Conservation (phyloP, 2,888 invertebrate genomes). For the Marronus borbonicus region DNA sequence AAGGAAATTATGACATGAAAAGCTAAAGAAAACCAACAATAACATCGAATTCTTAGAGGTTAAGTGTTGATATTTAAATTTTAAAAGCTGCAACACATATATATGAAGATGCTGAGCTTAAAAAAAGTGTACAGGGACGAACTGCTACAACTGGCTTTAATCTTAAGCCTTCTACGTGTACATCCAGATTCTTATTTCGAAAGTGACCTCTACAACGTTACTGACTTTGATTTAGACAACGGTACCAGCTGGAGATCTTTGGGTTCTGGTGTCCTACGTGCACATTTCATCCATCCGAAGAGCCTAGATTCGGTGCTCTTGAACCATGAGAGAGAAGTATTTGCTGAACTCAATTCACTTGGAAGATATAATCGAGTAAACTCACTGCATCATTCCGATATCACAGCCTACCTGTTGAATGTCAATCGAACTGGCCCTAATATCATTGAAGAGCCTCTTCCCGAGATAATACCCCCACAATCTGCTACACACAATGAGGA, state of each 20-base stretch:
- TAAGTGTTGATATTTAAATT: conserved; percentile 45
- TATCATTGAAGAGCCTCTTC: conserved; percentile 52
- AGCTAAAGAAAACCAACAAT: conserved; percentile 16
- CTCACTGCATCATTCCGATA: conserved; percentile 71
- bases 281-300: conserved; percentile 80
- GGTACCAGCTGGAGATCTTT: conserved; percentile 81
- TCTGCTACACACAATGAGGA: conserved; percentile 47
- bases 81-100: not conserved
- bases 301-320: conserved; percentile 80
- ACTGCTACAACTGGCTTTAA: conserved; percentile 84
- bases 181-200: conserved; percentile 81
- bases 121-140: conserved; percentile 89
- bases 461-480: conserved; percentile 54
- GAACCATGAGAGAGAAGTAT: conserved; percentile 81
- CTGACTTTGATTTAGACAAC: conserved; percentile 77
- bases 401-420: conserved; percentile 78
- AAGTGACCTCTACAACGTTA: conserved; percentile 69
- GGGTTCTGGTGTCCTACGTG: conserved; percentile 74
- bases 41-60: conserved; percentile 48
- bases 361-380: conserved; percentile 76
- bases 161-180: conserved; percentile 85
- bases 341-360: conserved; percentile 82
- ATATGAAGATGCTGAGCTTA: conserved; percentile 80
- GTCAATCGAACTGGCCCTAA: conserved; percentile 68
- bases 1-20: conserved; percentile 27